Base-by-base conservation (phyloP, 1,140 invertebrate species). In the Psix sp. region DNA sequence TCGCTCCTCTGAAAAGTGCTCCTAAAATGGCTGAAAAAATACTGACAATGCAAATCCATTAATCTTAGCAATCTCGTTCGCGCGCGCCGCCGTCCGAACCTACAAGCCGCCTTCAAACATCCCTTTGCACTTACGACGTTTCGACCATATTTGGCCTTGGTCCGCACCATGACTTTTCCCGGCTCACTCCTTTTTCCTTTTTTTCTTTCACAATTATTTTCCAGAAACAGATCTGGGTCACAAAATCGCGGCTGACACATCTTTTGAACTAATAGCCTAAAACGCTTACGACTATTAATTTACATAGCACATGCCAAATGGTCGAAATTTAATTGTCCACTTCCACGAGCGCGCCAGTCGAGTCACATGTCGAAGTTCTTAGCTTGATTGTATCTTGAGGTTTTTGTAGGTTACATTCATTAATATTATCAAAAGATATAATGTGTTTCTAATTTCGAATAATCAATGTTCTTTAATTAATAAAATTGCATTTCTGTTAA, bases 11-110 rank as follows among this genome's bases (percentile, higher is more conserved):
- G 75, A 81, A 80, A 80, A 81, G 80, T 81, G 78, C 71, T 77
- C 72, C 73, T 78, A 80, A 81, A 81, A 80, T 76, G 77, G 75
- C 57, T 78, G 78, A 81, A 81, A 80, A 81, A 81, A 81, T 78
- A 78, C 78, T 75, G 77, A 80, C 80, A 81, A 81, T 81, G 74
- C 77, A 70, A 77, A 78, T 77, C 78, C 80, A 81, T 81, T 80
- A 81, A 80, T 81, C 80, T 81, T 80, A 36, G 72, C 74, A 54
- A 77, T 80, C 73, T 67, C 54, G 76, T 56, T 65, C 67, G 63
- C 73, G 56, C 52, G 66, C 56, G 59, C 54, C 59, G 42, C 59
- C 56, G 59, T 43, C 56, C 63, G 40, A 49, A 72, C 40, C 65
- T 45, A 59, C 49, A 45, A 77, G 52, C 52, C 45, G 59, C 54